Base-by-base conservation (phyloP, 2,888 invertebrate genomes). In the Drosophila conformis region DNA sequence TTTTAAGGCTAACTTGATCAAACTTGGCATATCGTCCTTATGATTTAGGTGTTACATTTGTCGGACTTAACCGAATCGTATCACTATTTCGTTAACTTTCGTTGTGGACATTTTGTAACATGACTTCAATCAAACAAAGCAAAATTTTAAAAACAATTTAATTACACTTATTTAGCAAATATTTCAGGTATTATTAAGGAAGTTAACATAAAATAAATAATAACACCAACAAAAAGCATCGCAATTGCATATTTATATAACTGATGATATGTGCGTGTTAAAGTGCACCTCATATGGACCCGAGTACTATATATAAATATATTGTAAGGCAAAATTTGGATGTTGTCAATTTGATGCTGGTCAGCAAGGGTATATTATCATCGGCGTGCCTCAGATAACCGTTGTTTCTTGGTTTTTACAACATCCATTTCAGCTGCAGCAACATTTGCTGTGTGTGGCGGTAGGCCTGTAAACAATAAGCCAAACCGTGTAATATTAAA, bases 401-500 rank as follows among this genome's bases (percentile, higher is more conserved):
- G 46, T 15, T 46, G 4, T 27, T 8, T 13, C 21, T 8, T 27
- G 1, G 25, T 48, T 25, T 53, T 40, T 33, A 36, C 25, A 25
- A n/a, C 72, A 46, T 15, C 3, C 18, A 13, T 54, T 72, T 36
- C 27, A 40, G 56, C 27, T 40, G 57, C 46, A 15, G 29, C 18
- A 35, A 46, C 52, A 62, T 75, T 83, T 70, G 73, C 67, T 51
- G 38, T 74, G 18, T 63, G 56, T 18, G 25, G 49, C 38, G 31
- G 61, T 49, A 31, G 64, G 58, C 51, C 63, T 60, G 73, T 65
- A 75, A 77, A 77, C 81, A 73, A 77, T 77, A 89, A 89, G 87
- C 87, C 71, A 86, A 86, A 70, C 69, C 84, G 64, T 75, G 63
- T 74, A 62, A 90, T 87, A 86, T 75, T 71, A 78, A 78, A 89